Base-by-base conservation (phyloP, 2,888 invertebrate species). In the Nezara viridula region DNA sequence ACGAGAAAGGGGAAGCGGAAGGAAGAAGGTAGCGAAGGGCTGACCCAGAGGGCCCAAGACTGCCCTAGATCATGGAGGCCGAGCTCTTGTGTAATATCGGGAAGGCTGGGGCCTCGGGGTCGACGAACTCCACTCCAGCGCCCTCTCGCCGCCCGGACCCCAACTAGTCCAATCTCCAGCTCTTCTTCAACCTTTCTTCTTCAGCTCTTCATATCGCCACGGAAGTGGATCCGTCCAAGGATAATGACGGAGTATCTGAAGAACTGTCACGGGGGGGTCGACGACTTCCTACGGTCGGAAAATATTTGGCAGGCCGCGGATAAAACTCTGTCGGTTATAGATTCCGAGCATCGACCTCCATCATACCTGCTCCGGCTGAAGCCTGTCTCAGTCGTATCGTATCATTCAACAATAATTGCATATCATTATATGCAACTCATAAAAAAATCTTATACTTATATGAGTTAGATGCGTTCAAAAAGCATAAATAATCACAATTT, bases 11-110 rank as follows among this genome's bases (percentile, higher is more conserved):
- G n/a, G 21, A 27, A 27, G 50, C 50, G 7, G 14, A 14, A 44
- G 9, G 47, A 85, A 21, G 49, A n/a, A 85, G 21, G 19, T 16
- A 10, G 5, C 5, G 49, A n/a, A 85, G 86, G 27, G 52, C 27
- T 49, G 86, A 49, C 86, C 49, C 50, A 88, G 60, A 73, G 60
- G 88, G 44, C 49, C 88, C 3, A 73, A 60, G 60, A 21, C 88
- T 88, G 88, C 27, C 88, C 88, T 88, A 88, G 88, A 88, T 88
- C 88, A 88, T 32, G 88, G 49, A 40, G 86, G 7, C n/a, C 12
- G 37, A 37, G 40, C 60, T 60, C 44, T 81, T 86, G 86, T 86
- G 86, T 86, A 86, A 86, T 86, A 86, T 86, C 50, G 60, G 32
- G n/a, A 60, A 55, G 12, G 81, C 81, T 32, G 86, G 24, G 40